Base-by-base conservation (phyloP, 2,113 vertebrate species). In the Tachysurus fulvidraco region DNA sequence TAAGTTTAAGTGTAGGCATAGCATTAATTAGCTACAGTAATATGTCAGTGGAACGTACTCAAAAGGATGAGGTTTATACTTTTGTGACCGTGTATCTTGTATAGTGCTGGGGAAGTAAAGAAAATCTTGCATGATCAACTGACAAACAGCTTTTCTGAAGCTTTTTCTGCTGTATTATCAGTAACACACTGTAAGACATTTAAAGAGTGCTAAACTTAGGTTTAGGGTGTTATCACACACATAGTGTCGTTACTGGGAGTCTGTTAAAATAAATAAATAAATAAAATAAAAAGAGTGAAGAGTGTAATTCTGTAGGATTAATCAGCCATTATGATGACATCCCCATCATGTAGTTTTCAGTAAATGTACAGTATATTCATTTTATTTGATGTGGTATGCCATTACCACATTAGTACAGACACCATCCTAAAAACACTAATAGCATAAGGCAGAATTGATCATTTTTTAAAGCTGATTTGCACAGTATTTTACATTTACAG, bases 21-120 rank as follows among this genome's bases (percentile, higher is more conserved):
- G 62, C 62, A 65, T 65, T 65, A 65, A 65, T 62, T 62, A 62
- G 62, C n/a, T 65, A n/a, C 62, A 65, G 62, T 65, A 28, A 28
- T 28, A 65, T 28, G n/a, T 62, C 23, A 62, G 23, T 57, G 55
- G 55, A 57, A 4, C 1, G 16, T 25, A 8, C 21, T 60, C 57
- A 62, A 8, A 65, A 28, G 28, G 11, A 65, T 65, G 28, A 65
- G 25, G 11, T 9, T 71, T 19, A 36, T 19, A 9, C 14, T 71
- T 41, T 41, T 71, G 64, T 30, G 12, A 30, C 28, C 6, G 11
- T 65, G 12, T 28, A 14, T 65, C n/a, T 28, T n/a, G 62, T 13
- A 28, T 0, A 25, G 21, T 23, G 21, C 59, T 65, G 23, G 3
- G 12, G n/a, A 69, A 69, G 16, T 14, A 69, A 69, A 69, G 30